Evolutionary conservation across 2,797 vertebrate species (phyloP), one percentile per base, ranked within the genome.

Genomic region (Adrianichthys oophorus): DNA sequence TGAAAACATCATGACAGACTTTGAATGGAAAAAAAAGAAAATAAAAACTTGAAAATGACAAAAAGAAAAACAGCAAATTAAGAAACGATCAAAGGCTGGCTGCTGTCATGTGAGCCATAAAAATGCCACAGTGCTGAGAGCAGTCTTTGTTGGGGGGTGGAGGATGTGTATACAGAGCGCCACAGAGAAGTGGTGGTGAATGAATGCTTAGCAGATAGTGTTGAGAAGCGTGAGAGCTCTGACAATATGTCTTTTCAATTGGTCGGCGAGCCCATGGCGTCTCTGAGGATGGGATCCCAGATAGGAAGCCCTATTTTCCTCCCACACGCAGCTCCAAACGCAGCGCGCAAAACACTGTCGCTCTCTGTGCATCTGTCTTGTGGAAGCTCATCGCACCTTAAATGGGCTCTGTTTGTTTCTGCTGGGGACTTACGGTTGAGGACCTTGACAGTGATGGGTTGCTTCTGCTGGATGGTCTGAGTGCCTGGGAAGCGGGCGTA

Each of bases 401-500:
- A 26, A 43, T 26, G n/a, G 15, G 23, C 68, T 51, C 44, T 7
- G 24, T 41, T 41, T 42, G 46, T 23, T 21, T 40, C 15, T 13
- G 10, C 24, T 16, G 23, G 32, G 32, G 52, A 95, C 95, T 92
- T 93, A 99, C 98, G 90, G 90, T 91, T 93, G 79, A 95, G 70
- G 76, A 99, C 98, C 73, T 86, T 96, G 75, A 99, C 90, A 57
- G 92, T 93, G 87, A 99, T 98, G 50, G 98, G 97, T 71, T 99
- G 98, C 70, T 99, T 99, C 90, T 99, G 98, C 74, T 99, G 98
- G 87, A 99, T 99, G 78, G 98, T 99, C 86, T 98, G 97, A 0
- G 97, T 98, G 83, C 98, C 94, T 21, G 96, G 96, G 92, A 99
- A 99, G 78, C 98, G 94, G 65, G 98, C 98, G 43, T 98, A 99